Conservation (phyloP, 2,113 vertebrate species). For the Reinhardtius hippoglossoides region DNA sequence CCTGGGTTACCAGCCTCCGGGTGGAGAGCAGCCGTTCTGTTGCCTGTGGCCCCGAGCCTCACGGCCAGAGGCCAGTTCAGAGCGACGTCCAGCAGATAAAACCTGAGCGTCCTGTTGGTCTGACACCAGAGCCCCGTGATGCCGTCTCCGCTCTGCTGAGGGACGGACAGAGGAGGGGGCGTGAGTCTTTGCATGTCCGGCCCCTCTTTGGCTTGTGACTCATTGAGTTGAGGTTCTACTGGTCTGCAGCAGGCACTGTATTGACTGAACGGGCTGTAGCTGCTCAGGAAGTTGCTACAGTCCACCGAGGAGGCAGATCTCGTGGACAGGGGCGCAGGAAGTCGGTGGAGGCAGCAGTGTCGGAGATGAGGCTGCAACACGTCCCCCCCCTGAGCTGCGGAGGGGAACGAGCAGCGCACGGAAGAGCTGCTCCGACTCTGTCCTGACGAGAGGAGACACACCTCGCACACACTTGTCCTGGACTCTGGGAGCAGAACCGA, state of each 20-base stretch:
- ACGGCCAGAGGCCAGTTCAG: slow-evolving; percentile 93
- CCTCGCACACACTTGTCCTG: slow-evolving; percentile 87
- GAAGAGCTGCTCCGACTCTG: slow-evolving; percentile 58
- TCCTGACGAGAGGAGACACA: slow-evolving; percentile 85
- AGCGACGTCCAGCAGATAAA: slow-evolving; percentile 92
- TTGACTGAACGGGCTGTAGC: slow-evolving; percentile 88
- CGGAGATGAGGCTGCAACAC: slow-evolving; percentile 85
- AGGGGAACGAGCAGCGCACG: slow-evolving; percentile 70
- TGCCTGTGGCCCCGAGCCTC: slow-evolving; percentile 87
- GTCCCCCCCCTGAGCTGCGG: slow-evolving; percentile 80
- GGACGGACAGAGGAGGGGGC: slow-evolving; percentile 11
- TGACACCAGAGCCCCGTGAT: slow-evolving; percentile 91
- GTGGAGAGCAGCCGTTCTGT: slow-evolving; percentile 45
- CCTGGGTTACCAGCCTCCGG: slow-evolving; percentile 76
- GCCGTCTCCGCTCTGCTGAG: slow-evolving; percentile 47
- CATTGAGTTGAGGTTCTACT: slow-evolving; percentile 63
- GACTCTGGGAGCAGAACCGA: slow-evolving; percentile 84
- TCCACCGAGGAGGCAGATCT: slow-evolving; percentile 54
- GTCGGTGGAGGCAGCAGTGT: slow-evolving; percentile 81
- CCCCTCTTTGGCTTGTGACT: slow-evolving; percentile 57
- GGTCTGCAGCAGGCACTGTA: slow-evolving; percentile 93
- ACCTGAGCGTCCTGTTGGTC: slow-evolving; percentile 95
- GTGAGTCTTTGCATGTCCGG: background rate
- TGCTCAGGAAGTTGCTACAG: slow-evolving; percentile 87
- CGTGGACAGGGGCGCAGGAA: slow-evolving; percentile 56